Evolutionary conservation across 35 echinoderm and acorn worm genomes (phyloP).

Genomic region (Strongylocentrotus purpuratus): DNA sequence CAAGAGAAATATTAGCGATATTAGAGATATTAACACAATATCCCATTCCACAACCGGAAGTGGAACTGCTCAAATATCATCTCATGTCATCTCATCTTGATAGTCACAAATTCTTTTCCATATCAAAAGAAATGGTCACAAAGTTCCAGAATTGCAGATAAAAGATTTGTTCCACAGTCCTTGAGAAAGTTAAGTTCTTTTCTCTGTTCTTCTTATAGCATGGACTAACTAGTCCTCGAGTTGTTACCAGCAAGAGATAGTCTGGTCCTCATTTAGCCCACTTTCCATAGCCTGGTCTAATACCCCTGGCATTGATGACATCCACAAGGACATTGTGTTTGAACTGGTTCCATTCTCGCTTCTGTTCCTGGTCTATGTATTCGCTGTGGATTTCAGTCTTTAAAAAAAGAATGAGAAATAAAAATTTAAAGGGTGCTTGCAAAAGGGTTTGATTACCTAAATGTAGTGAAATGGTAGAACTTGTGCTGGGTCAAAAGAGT

Average conservation of each 20-base stretch:
- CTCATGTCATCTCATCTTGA: too few relatives aligned
- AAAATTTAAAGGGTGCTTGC: neutral
- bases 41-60: too few relatives aligned
- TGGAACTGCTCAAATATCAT: too few relatives aligned
- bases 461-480: too few relatives aligned
- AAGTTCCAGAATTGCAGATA: neutral
- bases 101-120: too few relatives aligned
- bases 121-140: too few relatives aligned
- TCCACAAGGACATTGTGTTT: constrained; percentile 89
- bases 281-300: constrained; percentile 93
- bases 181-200: neutral
- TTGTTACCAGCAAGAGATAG: neutral
- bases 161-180: neutral
- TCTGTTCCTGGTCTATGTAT: constrained; percentile 89
- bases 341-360: constrained; percentile 96
- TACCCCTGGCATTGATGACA: constrained; percentile 81
- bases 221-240: neutral
- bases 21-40: too few relatives aligned
- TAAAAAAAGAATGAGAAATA: constrained; percentile 14
- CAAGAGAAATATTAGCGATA: too few relatives aligned
- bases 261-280: constrained; percentile 72
- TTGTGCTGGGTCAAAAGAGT: too few relatives aligned
- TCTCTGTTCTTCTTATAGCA: neutral
- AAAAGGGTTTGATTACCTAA: too few relatives aligned
- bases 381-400: constrained; percentile 89